Base-by-base conservation (phyloP, 2,113 vertebrate genomes). In the Strix uralensis region DNA sequence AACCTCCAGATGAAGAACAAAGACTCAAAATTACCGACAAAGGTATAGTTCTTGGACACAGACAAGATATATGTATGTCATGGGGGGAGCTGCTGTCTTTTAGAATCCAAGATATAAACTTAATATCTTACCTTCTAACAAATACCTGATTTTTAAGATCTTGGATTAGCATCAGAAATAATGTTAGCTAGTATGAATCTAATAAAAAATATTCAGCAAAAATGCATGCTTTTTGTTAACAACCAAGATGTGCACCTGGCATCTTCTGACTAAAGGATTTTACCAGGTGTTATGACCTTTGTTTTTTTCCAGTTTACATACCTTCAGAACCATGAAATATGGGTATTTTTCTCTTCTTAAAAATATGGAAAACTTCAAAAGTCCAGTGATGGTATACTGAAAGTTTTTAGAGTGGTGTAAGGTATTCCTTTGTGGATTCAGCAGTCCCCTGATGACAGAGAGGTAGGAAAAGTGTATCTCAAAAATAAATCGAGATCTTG, bases 31-130 rank as follows among this genome's bases (percentile, higher is more conserved):
- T 96, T 91, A 85, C 96, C 4, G 97, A 98, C 84, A 83, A 98
- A 96, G 99, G 99, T 99, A 98, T 86, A 95, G n/a, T 88, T 67
- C 34, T 96, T 93, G 44, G 13, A 81, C 11, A 21, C 21, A 82
- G 32, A 58, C 22, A 70, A 80, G 26, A 86, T 74, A 49, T 44
- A 73, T 73, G 6, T 44, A 40, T 47, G 12, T 8, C 36, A 25
- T 7, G 51, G 8, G 4, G 5, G 32, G 44, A 70, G 16, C 8
- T 84, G 29, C 15, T 66, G 15, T 78, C 9, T 62, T 73, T 62
- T 58, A 66, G 44, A 55, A 55, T 75, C 26, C 3, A 21, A 88
- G 58, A 57, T 55, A 47, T 7, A 44, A 84, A 42, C 22, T 36
- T 52, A 73, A 15, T 11, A 55, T 38, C 3, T 91, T 81, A 80